Conservation (phyloP, 2,888 invertebrate genomes). For the Miltochrista miniata region DNA sequence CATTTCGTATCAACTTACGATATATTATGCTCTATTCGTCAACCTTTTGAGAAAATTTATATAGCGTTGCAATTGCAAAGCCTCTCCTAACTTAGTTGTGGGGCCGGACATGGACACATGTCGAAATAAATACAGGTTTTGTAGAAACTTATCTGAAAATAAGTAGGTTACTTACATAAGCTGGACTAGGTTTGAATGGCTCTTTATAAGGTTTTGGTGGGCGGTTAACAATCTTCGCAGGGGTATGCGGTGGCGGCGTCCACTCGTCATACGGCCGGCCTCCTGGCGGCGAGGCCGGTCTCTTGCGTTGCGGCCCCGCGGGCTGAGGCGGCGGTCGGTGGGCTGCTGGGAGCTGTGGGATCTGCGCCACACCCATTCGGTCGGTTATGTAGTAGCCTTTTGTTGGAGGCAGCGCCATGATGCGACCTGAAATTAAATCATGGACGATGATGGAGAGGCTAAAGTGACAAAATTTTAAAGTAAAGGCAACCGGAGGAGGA, state of each 20-base stretch:
- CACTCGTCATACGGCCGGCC: constrained; percentile 67
- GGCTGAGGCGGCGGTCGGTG: constrained; percentile 15
- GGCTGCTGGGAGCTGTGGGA: constrained; percentile 45
- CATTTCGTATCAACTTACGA: too few relatives aligned
- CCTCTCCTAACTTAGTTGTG: too few relatives aligned
- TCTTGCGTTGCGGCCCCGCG: constrained; percentile 13
- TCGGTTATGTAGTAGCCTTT: constrained; percentile 76
- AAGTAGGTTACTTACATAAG: constrained; percentile 53
- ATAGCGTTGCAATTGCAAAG: too few relatives aligned
- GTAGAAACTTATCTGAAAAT: too few relatives aligned
- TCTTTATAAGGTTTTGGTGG: constrained; percentile 73
- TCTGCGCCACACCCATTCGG: constrained; percentile 53
- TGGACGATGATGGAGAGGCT: too few relatives aligned
- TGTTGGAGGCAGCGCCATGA: constrained; percentile 68
- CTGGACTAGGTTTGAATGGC: constrained; percentile 60
- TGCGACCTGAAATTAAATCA: constrained; percentile 55
- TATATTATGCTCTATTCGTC: too few relatives aligned
- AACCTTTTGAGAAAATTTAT: too few relatives aligned
- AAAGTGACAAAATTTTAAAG: too few relatives aligned
- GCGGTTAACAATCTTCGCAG: constrained; percentile 74
- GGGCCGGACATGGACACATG: too few relatives aligned
- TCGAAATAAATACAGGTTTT: too few relatives aligned
- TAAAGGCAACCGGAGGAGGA: too few relatives aligned
- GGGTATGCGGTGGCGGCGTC: constrained; percentile 59
- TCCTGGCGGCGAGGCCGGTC: constrained; percentile 23